Evolutionary conservation across 2,888 invertebrate species (phyloP).

Genomic region (Tolmerus cingulatus): DNA sequence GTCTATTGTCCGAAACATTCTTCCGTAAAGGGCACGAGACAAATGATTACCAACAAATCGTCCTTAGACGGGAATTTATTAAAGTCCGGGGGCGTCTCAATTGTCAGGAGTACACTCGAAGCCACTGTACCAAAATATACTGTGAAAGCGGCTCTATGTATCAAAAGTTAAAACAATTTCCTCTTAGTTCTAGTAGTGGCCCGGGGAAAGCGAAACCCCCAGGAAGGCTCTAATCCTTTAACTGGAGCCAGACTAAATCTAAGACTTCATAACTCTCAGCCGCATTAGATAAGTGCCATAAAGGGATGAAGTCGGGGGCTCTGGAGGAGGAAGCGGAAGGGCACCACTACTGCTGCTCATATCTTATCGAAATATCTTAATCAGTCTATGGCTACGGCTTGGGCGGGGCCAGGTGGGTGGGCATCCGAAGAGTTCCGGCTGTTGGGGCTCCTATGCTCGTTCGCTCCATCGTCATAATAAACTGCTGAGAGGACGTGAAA

Average conservation of each 20-base stretch:
- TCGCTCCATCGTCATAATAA: background rate
- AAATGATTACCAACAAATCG: background rate
- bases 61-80: background rate
- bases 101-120: background rate
- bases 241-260: background rate
- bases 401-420: background rate
- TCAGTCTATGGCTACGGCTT: background rate
- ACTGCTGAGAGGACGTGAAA: background rate
- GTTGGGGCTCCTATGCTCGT: background rate
- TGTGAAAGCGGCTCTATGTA: background rate
- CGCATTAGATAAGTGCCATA: slow-evolving; percentile 6
- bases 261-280: slow-evolving; percentile 17
- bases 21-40: background rate
- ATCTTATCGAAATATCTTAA: background rate
- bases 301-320: background rate
- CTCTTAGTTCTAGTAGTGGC: background rate
- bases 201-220: background rate
- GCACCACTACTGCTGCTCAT: background rate
- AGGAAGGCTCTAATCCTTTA: slow-evolving; percentile 8
- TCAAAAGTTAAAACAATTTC: background rate
- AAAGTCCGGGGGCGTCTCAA: background rate
- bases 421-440: background rate
- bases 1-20: background rate
- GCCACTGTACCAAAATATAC: background rate
- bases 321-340: background rate